A percentile compares a stretch with the other conserved stretches of the same genome.
phyloP scores from a whole-genome alignment of 1,140 invertebrate genomes.

The Drosophila sproati region DNA sequence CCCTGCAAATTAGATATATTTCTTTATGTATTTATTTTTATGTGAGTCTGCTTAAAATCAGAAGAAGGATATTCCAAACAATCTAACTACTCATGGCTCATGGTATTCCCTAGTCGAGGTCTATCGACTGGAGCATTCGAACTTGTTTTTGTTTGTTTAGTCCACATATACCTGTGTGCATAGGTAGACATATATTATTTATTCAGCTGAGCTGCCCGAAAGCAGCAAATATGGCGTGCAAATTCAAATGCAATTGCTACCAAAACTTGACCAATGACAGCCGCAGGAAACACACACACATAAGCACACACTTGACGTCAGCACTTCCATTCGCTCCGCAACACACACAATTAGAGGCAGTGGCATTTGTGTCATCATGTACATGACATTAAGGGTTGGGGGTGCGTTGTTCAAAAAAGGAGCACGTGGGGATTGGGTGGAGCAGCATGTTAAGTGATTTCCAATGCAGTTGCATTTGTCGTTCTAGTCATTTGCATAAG shows the following conservation, averaged over 20 bases:
- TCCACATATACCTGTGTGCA: background rate
- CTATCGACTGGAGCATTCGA: no score
- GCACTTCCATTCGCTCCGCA: slow-evolving; percentile 46
- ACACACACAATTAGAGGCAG: slow-evolving; percentile 20
- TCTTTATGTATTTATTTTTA: no score
- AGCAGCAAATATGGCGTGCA: slow-evolving; percentile 61
- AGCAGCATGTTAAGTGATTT: slow-evolving; percentile 66
- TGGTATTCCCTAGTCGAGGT: no score
- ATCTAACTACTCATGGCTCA: no score
- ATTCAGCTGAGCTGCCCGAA: slow-evolving; percentile 34
- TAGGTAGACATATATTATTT: slow-evolving; percentile 16
- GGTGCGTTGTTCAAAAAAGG: background rate
- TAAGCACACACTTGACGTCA: slow-evolving; percentile 52
- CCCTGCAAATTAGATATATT: no score
- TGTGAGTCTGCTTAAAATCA: no score
- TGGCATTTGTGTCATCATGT: slow-evolving; percentile 24
- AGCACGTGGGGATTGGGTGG: background rate
- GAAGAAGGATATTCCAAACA: no score
- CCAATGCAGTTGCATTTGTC: slow-evolving; percentile 71
- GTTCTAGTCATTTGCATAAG: slow-evolving; percentile 68
- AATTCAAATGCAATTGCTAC: slow-evolving; percentile 45
- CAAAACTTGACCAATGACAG: slow-evolving; percentile 45
- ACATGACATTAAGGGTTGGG: slow-evolving; percentile 39
- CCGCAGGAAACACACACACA: slow-evolving; percentile 31
- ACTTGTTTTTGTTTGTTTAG: slow-evolving; percentile 1